These are phyloP conservation scores for Crypturellus tataupa DNA, from an alignment of 2,797 vertebrate genomes.

Conservation along the genomic window DNA sequence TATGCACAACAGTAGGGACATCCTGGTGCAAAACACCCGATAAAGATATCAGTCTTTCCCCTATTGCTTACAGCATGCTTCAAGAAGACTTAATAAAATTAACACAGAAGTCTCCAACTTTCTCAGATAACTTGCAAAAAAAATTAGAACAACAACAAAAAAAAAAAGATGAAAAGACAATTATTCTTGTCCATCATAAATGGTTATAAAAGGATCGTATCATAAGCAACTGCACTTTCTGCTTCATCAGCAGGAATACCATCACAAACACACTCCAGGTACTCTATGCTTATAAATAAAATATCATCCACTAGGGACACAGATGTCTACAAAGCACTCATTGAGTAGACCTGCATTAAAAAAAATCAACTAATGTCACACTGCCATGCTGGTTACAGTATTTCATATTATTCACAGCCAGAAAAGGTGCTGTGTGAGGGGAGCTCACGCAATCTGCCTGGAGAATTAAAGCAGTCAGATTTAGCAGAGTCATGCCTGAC, in stretches of 20 bases:
- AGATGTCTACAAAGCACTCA: background rate
- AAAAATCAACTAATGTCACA: background rate
- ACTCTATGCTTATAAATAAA: fast-evolving
- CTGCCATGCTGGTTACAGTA: background rate
- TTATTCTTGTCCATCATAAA: fast-evolving
- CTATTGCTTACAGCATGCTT: too few relatives aligned
- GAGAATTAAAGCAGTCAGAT: background rate
- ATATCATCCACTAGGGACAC: background rate
- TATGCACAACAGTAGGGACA: too few relatives aligned
- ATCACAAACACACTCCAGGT: too few relatives aligned
- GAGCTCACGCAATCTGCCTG: background rate
- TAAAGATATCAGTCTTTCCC: too few relatives aligned
- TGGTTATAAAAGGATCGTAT: background rate
- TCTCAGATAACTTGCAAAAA: too few relatives aligned
- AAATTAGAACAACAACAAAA: too few relatives aligned
- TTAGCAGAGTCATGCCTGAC: background rate
- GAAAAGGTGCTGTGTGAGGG: background rate
- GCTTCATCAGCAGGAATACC: background rate
- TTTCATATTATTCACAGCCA: background rate
- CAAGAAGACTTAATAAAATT: too few relatives aligned
- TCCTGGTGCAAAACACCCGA: too few relatives aligned
- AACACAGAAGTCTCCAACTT: too few relatives aligned
- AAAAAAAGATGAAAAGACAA: background rate
- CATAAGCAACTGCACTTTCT: background rate
- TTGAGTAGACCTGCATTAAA: background rate